phyloP scores from a whole-genome alignment of 23 tunicate species.

The Styela plicata region DNA sequence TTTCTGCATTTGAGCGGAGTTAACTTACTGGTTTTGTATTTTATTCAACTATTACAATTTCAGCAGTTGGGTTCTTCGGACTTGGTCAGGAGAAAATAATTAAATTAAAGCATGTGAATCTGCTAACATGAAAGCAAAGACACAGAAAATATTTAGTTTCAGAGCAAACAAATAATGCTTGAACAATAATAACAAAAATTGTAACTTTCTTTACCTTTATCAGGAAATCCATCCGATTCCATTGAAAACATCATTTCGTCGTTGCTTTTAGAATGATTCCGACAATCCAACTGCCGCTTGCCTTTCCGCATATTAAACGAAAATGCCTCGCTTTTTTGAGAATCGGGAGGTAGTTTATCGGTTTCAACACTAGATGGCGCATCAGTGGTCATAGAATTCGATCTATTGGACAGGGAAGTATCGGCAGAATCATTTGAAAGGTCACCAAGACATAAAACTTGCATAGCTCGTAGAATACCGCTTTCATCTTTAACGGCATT shows the following conservation, averaged over 20 bases:
- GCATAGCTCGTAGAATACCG: slow-evolving; percentile 51
- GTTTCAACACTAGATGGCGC: not conserved
- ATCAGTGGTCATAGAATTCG: not conserved
- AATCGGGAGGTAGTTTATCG: not conserved
- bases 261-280: slow-evolving; percentile 2
- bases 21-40: too few relatives aligned
- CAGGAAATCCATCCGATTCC: not conserved
- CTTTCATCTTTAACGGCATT: slow-evolving; percentile 25
- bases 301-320: slow-evolving; percentile 6
- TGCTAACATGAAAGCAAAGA: too few relatives aligned
- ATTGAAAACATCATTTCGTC: slow-evolving; percentile 1
- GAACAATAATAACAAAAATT: too few relatives aligned
- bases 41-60: too few relatives aligned
- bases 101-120: too few relatives aligned
- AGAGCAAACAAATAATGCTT: too few relatives aligned
- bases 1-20: too few relatives aligned
- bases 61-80: too few relatives aligned
- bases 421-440: not conserved
- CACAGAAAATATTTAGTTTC: too few relatives aligned
- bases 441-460: slow-evolving; percentile 28
- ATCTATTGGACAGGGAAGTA: not conserved
- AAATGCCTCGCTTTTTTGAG: slow-evolving; percentile 32
- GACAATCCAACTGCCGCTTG: not conserved
- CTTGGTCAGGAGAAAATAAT: too few relatives aligned
- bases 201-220: too few relatives aligned